Conservation (phyloP, 2,113 vertebrate genomes). For the Hemiprocne comata region DNA sequence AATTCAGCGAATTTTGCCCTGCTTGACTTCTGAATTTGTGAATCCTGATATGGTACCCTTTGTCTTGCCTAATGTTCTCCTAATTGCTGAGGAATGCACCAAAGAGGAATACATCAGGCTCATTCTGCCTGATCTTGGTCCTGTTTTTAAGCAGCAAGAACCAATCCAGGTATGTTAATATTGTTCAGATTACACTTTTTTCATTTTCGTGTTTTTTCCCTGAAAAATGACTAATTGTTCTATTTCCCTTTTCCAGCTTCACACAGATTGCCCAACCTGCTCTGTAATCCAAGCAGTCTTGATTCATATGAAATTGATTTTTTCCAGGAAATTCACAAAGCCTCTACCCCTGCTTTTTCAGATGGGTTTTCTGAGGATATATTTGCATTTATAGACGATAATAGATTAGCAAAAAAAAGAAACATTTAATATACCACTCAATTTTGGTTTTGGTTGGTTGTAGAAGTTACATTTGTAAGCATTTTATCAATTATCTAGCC, state of each 20-base stretch:
- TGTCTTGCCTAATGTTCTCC: slow-evolving; percentile 94
- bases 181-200: neutral
- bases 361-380: neutral
- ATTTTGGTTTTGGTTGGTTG: neutral
- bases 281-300: neutral
- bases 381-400: neutral
- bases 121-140: slow-evolving; percentile 92
- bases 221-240: neutral
- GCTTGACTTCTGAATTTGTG: slow-evolving; percentile 92
- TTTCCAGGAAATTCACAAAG: neutral
- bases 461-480: neutral
- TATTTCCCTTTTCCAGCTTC: slow-evolving; percentile 6
- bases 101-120: slow-evolving; percentile 95
- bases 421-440: neutral
- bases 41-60: slow-evolving; percentile 99
- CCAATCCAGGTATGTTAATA: slow-evolving; percentile 88
- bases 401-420: neutral
- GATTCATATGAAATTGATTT: neutral
- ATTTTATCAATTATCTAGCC: neutral
- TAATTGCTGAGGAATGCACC: slow-evolving; percentile 97
- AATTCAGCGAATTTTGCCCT: slow-evolving; percentile 92
- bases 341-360: neutral
- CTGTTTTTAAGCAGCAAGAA: slow-evolving; percentile 97
- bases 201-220: neutral
- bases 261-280: neutral